Base-by-base conservation (phyloP, 35 echinoderm and acorn worm genomes). In the Ophiothrix spiculata region DNA sequence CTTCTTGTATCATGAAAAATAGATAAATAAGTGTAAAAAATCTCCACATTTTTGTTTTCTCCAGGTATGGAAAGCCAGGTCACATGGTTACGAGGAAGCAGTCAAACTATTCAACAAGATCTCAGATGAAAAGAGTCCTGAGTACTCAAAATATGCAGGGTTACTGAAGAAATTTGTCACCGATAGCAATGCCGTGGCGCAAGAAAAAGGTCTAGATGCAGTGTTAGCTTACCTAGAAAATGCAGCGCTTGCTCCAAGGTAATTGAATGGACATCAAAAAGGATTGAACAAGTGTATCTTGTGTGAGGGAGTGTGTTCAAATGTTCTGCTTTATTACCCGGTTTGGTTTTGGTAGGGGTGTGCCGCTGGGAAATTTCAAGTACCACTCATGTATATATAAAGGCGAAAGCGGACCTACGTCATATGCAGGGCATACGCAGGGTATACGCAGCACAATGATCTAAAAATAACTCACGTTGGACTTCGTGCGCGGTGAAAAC, bases 141-240 rank as follows among this genome's bases (percentile, higher is more conserved):
- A 99, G 56, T 99, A 86, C 40, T 82, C 92, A 1, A 99, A 99
- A 81, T 99, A 83, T 46, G 85, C 92, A 28, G 92, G 96, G 4
- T 78, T 94, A 25, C 54, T 99, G 40, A 99, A 99, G 83, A 99
- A 99, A 60, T 99, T 99, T 99, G 96, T 93, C 1, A 87, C 79
- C 33, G 96, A 99, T 74, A 84, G 79, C 35, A 99, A 99, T 91
- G 96, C 96, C 0, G 96, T 99, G 31, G 96, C 96, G 6, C 96
- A 99, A 38, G 96, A 99, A 79, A 99, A 99, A 38, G 96, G 96
- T 25, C 40, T 99, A 56, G 96, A 99, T 83, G 96, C 92, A 11
- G 89, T 92, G 25, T 78, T 94, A 54, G 92, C 91, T 11, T 99
- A 87, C 75, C 80, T 88, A 45, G 82, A 89, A 11, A 89, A 88